Evolutionary conservation across 2,888 invertebrate species (phyloP), one percentile per base, ranked within the genome.

Genomic region (Hedychridium roseum): DNA sequence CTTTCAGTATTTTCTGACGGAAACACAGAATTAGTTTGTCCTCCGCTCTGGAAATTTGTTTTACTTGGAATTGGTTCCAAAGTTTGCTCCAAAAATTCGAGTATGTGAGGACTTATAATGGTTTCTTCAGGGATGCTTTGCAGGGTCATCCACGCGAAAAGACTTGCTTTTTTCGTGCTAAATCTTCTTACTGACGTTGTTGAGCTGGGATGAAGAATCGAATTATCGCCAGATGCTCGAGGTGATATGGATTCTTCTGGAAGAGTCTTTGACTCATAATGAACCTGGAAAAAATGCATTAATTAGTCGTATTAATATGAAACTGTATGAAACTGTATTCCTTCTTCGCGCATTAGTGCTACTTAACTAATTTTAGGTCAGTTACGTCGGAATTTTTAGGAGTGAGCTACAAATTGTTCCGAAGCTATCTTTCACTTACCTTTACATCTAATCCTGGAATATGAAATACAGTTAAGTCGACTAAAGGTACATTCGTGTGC

Each of bases 91-190:
- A 99, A 80, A 80, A 98, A 99, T 80, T 97, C 96, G 42, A 99
- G 83, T 64, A 99, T 92, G 70, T 96, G 95, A 0, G 99, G 98
- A 62, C 94, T 96, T 72, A 99, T 94, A 62, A 97, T 90, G 17
- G 98, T 98, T 81, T 98, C 97, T 76, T 94, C 96, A 0, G 98
- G 97, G 66, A 98, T 94, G 71, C 95, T 94, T 80, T 98, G 96
- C 57, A 99, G 81, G 1, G 96, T 97, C 84, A 97, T 90, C 93
- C 97, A 97, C 1, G 94, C 90, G 82, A 95, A 92, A 58, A 98
- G 81, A 55, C 91, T 91, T 46, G 91, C 97, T 76, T 90, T 94
- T 80, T 94, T 97, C 44, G 85, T 86, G 58, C 88, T 88, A 44
- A 84, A 75, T 58, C 86, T 86, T 21, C 85, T 82, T 28, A 52